Evolutionary conservation across 1,140 invertebrate species (phyloP), one percentile per base, ranked within the genome.

Genomic region (Drosophila serrata): DNA sequence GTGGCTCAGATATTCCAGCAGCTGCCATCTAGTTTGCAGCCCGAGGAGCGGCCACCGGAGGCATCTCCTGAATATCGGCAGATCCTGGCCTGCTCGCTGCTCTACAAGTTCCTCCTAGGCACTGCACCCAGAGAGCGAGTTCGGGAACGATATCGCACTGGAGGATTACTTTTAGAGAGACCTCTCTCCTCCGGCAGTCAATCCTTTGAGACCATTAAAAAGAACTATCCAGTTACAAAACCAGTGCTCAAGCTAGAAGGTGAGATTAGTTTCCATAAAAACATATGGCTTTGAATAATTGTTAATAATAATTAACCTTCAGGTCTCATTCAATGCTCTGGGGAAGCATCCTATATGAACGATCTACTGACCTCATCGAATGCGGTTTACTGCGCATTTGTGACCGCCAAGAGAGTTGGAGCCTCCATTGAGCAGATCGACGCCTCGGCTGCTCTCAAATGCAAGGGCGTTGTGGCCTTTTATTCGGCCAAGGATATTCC

Each of bases 171-270:
- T 95, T 68, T 96, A 22, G 61, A 94, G 24, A 94, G 97, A 19
- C 94, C 94, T 1, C 68, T 97, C 1, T 97, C 96, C 0, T 94
- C 94, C 3, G 97, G 96, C 2, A 94, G 93, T n/a, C 97, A 98
- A 87, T 93, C 94, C 13, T 98, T 95, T 81, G 95, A 96, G 60
- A 96, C 95, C 0, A 94, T 96, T 68, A 94, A 94, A 68, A 94
- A 94, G 7, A 78, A 96, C 31, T 98, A 96, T 95, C 97, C 97
- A 3, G 82, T 98, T 2, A 96, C 95, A 69, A 93, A 98, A 91
- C 95, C 97, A 0, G 90, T 97, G 19, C 93, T 94, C 4, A 98
- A 98, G 92, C 68, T 97, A 5, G 97, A 97, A 84, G 95, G 75
- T 77, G 39, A 37, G 31, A 1, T 24, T 24, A 24, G 24, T 12